Evolutionary conservation across 2,888 invertebrate species (phyloP).

Genomic region (Scaptomyza polygonia): DNA sequence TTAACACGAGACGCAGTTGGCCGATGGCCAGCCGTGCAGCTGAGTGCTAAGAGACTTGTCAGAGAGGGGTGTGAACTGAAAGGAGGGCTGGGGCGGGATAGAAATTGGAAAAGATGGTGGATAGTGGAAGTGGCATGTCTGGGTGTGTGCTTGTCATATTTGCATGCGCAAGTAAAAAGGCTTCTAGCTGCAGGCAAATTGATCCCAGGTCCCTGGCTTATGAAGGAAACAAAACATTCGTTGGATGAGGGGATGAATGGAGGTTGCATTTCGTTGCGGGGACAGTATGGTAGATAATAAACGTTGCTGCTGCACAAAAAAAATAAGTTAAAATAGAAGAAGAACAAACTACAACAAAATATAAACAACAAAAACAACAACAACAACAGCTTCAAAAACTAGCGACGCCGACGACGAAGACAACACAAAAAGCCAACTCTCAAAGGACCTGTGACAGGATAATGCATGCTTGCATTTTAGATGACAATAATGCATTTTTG

Average conservation of each 20-base stretch:
- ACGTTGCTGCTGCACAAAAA: constrained; percentile 59
- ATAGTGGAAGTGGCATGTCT: constrained; percentile 8
- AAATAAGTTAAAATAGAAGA: not conserved
- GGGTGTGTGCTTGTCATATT: constrained; percentile 72
- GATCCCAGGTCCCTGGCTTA: constrained; percentile 80
- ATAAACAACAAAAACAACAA: constrained; percentile 8
- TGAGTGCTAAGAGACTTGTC: constrained; percentile 42
- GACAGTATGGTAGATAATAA: constrained; percentile 64
- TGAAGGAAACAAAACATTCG: constrained; percentile 67
- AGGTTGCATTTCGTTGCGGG: constrained; percentile 2
- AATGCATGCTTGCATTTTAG: constrained; percentile 83
- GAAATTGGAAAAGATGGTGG: constrained; percentile 17
- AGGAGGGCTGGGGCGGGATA: not conserved
- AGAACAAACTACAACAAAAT: constrained; percentile 4
- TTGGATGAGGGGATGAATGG: constrained; percentile 21
- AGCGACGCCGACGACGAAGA: constrained; percentile 24
- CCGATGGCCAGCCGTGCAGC: constrained; percentile 61
- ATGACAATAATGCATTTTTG: constrained; percentile 83
- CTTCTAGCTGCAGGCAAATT: constrained; percentile 79
- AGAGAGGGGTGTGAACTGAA: not conserved
- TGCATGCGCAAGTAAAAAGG: constrained; percentile 80
- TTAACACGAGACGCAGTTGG: constrained; percentile 78
- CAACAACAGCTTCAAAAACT: constrained; percentile 40
- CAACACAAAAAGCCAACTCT: constrained; percentile 76
- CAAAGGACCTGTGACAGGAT: constrained; percentile 84